These are phyloP conservation scores for Mythimna albipuncta DNA, from an alignment of 2,888 invertebrate genomes.

Conservation along the genomic window DNA sequence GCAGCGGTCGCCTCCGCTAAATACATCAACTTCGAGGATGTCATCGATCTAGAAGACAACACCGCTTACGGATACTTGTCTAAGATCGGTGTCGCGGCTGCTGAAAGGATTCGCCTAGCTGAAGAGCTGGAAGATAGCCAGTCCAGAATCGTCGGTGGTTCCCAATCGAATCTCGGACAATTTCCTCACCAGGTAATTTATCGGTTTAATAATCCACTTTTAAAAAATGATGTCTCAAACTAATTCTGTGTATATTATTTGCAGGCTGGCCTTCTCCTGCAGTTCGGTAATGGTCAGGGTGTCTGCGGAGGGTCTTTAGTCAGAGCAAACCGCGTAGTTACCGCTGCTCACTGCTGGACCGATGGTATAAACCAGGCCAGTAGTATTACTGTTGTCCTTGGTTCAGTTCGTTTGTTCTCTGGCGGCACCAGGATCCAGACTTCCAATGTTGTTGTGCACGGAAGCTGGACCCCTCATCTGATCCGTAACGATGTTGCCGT, in stretches of 20 bases:
- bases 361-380: not conserved
- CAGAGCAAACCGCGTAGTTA: conserved; percentile 67
- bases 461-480: conserved; percentile 69
- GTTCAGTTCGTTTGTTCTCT: conserved; percentile 70
- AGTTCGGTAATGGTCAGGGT: conserved; percentile 52
- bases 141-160: conserved; percentile 66
- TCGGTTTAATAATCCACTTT: no score
- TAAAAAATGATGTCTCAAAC: not conserved
- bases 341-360: conserved; percentile 40
- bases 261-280: conserved; percentile 57
- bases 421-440: conserved; percentile 74
- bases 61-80: conserved; percentile 62
- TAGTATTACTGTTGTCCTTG: conserved; percentile 73
- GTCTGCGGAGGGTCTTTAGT: conserved; percentile 77
- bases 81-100: conserved; percentile 61
- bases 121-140: conserved; percentile 41
- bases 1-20: conserved; percentile 49
- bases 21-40: conserved; percentile 33
- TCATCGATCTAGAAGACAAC: conserved; percentile 46
- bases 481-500: conserved; percentile 74
- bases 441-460: conserved; percentile 69
- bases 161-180: conserved; percentile 50
- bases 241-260: not conserved
- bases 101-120: conserved; percentile 58
- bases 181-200: conserved; percentile 65